Base-by-base conservation (phyloP, 2,888 invertebrate species). In the Buathra laborator region DNA sequence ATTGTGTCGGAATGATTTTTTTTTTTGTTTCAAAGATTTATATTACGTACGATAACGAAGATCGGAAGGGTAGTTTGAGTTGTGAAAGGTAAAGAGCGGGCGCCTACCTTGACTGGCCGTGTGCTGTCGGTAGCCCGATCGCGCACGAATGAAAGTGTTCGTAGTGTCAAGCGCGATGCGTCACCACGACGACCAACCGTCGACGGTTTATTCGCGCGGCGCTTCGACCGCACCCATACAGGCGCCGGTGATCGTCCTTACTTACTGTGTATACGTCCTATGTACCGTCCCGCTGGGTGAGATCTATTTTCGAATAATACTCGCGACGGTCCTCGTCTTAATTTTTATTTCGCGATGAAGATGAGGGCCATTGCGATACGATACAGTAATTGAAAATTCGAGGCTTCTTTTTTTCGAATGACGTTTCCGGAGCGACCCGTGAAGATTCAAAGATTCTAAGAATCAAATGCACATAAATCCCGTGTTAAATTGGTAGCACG, bases 171-270 rank as follows among this genome's bases (percentile, higher is more conserved):
- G 85, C 72, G 67, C 32, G 67, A 80, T 72, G 72, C 82, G 85
- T 85, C 76, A 67, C 71, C 80, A 85, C 85, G 85, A 85, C 85
- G 72, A 81, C 84, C 53, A 37, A 9, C 6, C 37, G 64, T 72
- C 46, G 56, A 46, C 68, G 67, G 32, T 29, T 62, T 32, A 32
- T 32, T 32, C 59, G 29, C 59, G 51, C 48, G 67, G 32, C 16
- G 53, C 37, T 48, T 64, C 32, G 32, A 62, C 24, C 79, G 59
- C 46, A n/a, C 62, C 67, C 59, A 74, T 51, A 46, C 59, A 46
- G 10, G 48, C 62, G 59, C 29, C 7, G 56, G 32, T 1, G n/a
- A 32, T 62, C 59, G 32, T 62, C 59, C 59, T 62, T n/a, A n/a
- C 59, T 62, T n/a, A n/a, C 59, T 24, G 1, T 62, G 32, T 32